Evolutionary conservation across 2,888 invertebrate genomes (phyloP), one percentile per base, ranked within the genome.

Genomic region (Autographa gamma): DNA sequence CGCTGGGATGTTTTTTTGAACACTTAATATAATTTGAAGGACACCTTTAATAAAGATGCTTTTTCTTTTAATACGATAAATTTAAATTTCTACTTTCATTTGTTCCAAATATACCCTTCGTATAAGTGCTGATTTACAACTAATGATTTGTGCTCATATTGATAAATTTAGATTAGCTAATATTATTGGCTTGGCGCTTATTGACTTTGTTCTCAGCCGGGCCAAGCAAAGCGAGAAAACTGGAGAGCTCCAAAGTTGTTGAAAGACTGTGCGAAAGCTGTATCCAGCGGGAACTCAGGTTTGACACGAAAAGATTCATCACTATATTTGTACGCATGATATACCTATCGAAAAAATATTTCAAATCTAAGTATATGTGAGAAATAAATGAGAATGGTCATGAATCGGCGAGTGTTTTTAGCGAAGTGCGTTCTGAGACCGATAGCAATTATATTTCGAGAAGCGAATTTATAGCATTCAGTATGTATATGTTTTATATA

Each of bases 141-240:
- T 14, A 1, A 11, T 25, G 25, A 25, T 11, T 13, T 61, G 59
- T 61, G 60, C 59, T 79, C 59, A 56, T 67, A 73, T n/a, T 72
- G 66, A 19, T 70, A 14, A 71, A 70, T 52, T 71, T 81, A 76
- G 80, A 70, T 80, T 76, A 74, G 88, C 87, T 89, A 89, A 88
- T 88, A 86, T 86, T 86, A 89, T 88, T 90, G 88, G 95, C 94
- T 93, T 89, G 86, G 94, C 93, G 93, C 89, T 91, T 85, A 87
- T 93, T 91, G 86, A 88, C 91, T 92, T 90, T 95, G 94, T 94
- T 93, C 93, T 87, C 94, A 95, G 95, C 90, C 83, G 91, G 90
- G 82, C 89, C 93, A 84, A 86, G 87, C 88, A 94, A 94, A 90
- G 60, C 81, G 78, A 85, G 89, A 86, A 94, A 91, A 84, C 63